Base-by-base conservation (phyloP, 2,113 vertebrate species). In the Microtus montanus region DNA sequence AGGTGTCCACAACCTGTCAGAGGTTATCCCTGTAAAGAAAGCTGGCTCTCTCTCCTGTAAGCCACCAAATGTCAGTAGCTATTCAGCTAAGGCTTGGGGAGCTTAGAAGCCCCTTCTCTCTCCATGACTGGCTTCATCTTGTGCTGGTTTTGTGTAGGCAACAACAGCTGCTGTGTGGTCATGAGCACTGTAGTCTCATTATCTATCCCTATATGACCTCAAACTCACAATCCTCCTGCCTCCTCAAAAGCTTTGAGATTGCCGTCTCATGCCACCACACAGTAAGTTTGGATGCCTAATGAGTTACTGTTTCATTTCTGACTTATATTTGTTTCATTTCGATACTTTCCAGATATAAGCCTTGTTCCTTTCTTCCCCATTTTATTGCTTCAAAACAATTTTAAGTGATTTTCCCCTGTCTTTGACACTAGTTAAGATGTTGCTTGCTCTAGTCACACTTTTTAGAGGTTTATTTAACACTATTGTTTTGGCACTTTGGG, bases 321-420 rank as follows among this genome's bases (percentile, higher is more conserved):
- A 20, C 1, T 4, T 78, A 13, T 24, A 24, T 92, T 52, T 63
- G 41, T 80, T n/a, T 66, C n/a, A 33, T 66, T 66, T 64, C 35
- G 2, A 64, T 58, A 15, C 44, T 88, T 91, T 71, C 20, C 7
- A 91, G 82, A 88, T 2, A 88, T 38, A 84, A 49, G 20, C 13
- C 3, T 74, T 13, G 33, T 20, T 28, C 7, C 83, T 74, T 84
- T 26, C 13, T 71, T 85, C 8, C 26, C 92, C 47, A 35, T 71
- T 89, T 87, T 84, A 54, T 74, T 87, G n/a, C 63, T 90, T 41
- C 33, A 79, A 87, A 44, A 70, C 30, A 63, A 86, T 90, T 88
- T 83, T 88, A 85, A 77, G 86, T 77, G 33, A 90, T 85, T 77
- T 49, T 44, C 70, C 91, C 15, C 61, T 64, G 12, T 49, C 92